A percentile compares a stretch with the other conserved stretches of the same genome.
Evolutionary conservation across 2,113 vertebrate species (phyloP).

Genomic region (Myrmecobius fasciatus): DNA sequence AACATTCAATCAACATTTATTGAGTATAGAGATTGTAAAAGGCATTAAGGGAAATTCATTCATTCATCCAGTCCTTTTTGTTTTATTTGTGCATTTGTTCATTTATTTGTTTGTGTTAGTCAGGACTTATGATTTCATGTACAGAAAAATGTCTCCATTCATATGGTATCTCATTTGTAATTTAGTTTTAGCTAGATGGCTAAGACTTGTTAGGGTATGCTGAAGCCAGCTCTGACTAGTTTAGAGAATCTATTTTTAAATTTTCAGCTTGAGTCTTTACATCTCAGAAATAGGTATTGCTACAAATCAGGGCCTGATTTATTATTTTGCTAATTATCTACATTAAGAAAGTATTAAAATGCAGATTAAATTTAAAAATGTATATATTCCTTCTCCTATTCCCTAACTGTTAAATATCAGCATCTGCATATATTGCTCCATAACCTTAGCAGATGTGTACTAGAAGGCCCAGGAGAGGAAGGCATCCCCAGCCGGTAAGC

Average conservation of each 20-base stretch:
- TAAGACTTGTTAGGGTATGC: background rate
- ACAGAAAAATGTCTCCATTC: background rate
- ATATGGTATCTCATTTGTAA: background rate
- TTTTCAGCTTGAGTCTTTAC: background rate
- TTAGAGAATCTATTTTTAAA: background rate
- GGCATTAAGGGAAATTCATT: background rate
- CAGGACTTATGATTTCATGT: background rate
- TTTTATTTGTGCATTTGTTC: background rate
- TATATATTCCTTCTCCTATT: no score
- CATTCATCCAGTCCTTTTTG: no score
- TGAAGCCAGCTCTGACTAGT: background rate
- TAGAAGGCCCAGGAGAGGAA: no score
- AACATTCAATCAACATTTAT: background rate
- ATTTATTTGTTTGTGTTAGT: background rate
- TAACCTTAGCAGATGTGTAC: no score
- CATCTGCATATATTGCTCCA: no score
- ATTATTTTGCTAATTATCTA: no score
- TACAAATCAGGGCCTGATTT: no score
- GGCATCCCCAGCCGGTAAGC: no score
- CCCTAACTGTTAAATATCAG: no score
- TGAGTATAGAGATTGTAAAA: background rate
- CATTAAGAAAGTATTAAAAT: no score
- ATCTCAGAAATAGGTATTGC: no score
- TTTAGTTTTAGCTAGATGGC: background rate
- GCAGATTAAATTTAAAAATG: no score